These are phyloP conservation scores for Nerophis ophidion DNA, from an alignment of 2,113 vertebrate genomes.

Conservation along the genomic window DNA sequence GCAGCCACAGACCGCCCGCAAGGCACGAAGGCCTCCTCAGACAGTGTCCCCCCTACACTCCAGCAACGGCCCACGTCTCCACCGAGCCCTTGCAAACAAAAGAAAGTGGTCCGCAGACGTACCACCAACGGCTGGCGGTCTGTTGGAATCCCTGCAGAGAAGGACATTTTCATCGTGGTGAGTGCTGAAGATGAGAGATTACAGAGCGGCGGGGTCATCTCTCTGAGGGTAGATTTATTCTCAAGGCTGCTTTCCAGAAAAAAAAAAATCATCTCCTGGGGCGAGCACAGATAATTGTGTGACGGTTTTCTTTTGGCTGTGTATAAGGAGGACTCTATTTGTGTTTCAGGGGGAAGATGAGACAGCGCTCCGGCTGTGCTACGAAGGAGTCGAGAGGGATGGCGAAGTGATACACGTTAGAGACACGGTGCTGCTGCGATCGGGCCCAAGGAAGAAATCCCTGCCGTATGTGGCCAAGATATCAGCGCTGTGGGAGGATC, in stretches of 20 bases:
- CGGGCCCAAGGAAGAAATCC: constrained; percentile 92
- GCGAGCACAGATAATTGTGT: constrained; percentile 26
- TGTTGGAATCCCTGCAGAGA: constrained; percentile 82
- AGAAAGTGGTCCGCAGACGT: constrained; percentile 74
- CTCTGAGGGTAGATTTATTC: neutral
- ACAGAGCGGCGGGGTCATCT: neutral
- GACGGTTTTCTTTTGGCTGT: constrained; percentile 33
- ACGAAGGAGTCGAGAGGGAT: constrained; percentile 89
- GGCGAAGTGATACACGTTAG: constrained; percentile 92
- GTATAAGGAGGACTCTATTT: constrained; percentile 40
- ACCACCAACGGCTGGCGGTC: constrained; percentile 95
- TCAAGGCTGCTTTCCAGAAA: neutral
- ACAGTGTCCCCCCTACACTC: constrained; percentile 74
- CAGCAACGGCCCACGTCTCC: constrained; percentile 66
- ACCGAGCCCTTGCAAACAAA: constrained; percentile 77
- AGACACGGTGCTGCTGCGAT: constrained; percentile 92
- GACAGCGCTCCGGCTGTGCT: constrained; percentile 88
- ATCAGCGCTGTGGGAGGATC: constrained; percentile 95
- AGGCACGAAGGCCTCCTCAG: constrained; percentile 78
- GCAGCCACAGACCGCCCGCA: constrained; percentile 78
- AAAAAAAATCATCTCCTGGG: constrained; percentile 3
- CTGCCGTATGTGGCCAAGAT: constrained; percentile 98
- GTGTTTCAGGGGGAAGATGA: constrained; percentile 84
- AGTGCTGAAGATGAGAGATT: constrained; percentile 42
- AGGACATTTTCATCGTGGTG: constrained; percentile 91